A percentile compares a stretch with the other conserved stretches of the same genome.
Evolutionary conservation across 1,140 invertebrate species (phyloP).

Genomic region (Prorops nasuta): DNA sequence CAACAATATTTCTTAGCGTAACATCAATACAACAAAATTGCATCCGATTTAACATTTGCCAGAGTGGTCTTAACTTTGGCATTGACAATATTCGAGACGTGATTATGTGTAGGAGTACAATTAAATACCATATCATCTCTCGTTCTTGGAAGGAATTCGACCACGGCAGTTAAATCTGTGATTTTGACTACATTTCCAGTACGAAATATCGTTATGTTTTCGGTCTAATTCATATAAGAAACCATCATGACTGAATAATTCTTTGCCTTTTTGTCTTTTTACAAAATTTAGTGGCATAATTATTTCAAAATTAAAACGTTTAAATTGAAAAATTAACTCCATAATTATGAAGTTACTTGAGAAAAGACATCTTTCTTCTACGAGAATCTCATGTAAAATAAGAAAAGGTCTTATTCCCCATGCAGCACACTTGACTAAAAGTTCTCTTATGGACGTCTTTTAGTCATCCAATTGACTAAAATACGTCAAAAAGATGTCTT

Average conservation of each 20-base stretch:
- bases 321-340: too few relatives aligned
- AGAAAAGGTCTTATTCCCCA: not conserved
- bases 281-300: not conserved
- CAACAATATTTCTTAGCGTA: not conserved
- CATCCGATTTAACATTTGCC: not conserved
- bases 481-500: too few relatives aligned
- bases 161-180: not conserved
- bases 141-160: not conserved
- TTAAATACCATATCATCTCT: not conserved
- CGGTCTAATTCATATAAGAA: not conserved
- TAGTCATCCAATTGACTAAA: too few relatives aligned
- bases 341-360: too few relatives aligned
- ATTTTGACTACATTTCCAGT: not conserved
- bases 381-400: not conserved
- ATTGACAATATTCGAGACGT: not conserved
- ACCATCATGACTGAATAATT: not conserved
- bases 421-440: too few relatives aligned
- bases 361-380: too few relatives aligned
- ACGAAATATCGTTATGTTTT: not conserved
- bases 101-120: not conserved
- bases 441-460: too few relatives aligned
- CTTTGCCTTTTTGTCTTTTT: not conserved
- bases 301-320: too few relatives aligned
- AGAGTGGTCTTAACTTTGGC: not conserved
- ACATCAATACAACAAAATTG: not conserved